phyloP scores from a whole-genome alignment of 2,888 invertebrate species.

The Pomacea canaliculata region DNA sequence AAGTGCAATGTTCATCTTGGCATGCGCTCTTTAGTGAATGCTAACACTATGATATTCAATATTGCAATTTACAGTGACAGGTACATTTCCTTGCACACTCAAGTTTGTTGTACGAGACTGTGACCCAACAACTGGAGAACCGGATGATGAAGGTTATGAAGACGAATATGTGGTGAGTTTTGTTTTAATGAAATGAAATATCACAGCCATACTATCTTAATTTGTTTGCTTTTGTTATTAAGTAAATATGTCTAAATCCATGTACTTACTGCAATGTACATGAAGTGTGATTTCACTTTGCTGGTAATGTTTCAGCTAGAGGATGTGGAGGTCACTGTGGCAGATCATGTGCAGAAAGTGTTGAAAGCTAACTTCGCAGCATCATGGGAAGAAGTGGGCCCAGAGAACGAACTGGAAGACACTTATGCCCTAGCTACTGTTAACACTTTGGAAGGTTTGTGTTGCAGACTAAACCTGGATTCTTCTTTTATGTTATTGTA shows the following conservation, averaged over 20 bases:
- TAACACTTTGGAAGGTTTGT: constrained; percentile 78
- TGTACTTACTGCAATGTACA: too few species aligned
- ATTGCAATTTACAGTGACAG: constrained; percentile 69
- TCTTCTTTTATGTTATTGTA: not conserved
- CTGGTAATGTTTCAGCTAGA: constrained; percentile 77
- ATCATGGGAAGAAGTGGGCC: constrained; percentile 83
- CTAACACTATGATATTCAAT: too few species aligned
- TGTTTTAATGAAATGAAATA: not conserved
- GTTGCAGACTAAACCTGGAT: not conserved
- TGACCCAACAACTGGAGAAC: constrained; percentile 92
- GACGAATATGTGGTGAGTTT: constrained; percentile 84
- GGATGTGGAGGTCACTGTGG: constrained; percentile 87
- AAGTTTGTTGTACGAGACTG: constrained; percentile 97
- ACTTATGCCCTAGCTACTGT: constrained; percentile 90
- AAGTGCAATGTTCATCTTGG: not conserved
- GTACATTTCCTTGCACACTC: constrained; percentile 88
- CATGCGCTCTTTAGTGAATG: too few species aligned
- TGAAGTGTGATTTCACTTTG: too few species aligned
- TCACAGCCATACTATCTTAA: not conserved
- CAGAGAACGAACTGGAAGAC: constrained; percentile 83
- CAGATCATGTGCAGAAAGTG: constrained; percentile 87
- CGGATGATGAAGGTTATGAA: constrained; percentile 95
- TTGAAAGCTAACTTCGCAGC: constrained; percentile 83
- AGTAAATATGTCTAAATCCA: too few species aligned
- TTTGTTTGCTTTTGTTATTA: too few species aligned